Base-by-base conservation (phyloP, 2,888 invertebrate species). In the Matsumyia berberina region DNA sequence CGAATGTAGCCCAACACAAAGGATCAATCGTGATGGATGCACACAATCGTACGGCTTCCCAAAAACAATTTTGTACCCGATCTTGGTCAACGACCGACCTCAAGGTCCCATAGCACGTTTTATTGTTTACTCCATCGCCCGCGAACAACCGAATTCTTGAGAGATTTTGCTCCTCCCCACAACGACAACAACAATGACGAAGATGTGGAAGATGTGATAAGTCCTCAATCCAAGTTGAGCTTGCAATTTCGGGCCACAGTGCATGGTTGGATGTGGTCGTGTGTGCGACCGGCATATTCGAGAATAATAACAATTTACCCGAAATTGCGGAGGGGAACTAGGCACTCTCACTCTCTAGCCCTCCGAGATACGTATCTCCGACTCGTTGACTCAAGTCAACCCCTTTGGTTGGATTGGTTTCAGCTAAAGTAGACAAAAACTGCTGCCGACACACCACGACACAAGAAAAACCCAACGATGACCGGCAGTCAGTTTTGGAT, bases 71-170 rank as follows among this genome's bases (percentile, higher is more conserved):
- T 88, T 86, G 87, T 87, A 87, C 77, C n/a, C 86, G 86, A 87
- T 87, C 86, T 88, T 88, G 89, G 89, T 89, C 89, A 89, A 89
- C 88, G 89, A 89, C 89, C 89, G 90, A 89, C 89, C 90, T 89
- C 90, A 89, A 89, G 88, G 88, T 88, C 49, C 24, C 58, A 60
- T n/a, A 17, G 37, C 37, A 29, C 39, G 42, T 55, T 42, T 24
- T 24, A 4, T 24, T 17, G 19, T 53, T 51, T 51, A 12, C 37
- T 4, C 37, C 29, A 15, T 39, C 33, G 51, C 4, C 46, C 35
- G 2, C 11, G 19, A 33, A 29, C 31, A 31, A 37, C 39, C 70
- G 12, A 58, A 58, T 70, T 46, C 49, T 60, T 39, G 6, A 49
- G 12, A 58, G 70, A 39, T 58, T 39, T 11, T 35, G 8, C 17